Percentiles rank a stretch among this genome's conserved stretches.
Conservation (phyloP, 2,888 invertebrate genomes). For the Oxyteleia sp. region DNA sequence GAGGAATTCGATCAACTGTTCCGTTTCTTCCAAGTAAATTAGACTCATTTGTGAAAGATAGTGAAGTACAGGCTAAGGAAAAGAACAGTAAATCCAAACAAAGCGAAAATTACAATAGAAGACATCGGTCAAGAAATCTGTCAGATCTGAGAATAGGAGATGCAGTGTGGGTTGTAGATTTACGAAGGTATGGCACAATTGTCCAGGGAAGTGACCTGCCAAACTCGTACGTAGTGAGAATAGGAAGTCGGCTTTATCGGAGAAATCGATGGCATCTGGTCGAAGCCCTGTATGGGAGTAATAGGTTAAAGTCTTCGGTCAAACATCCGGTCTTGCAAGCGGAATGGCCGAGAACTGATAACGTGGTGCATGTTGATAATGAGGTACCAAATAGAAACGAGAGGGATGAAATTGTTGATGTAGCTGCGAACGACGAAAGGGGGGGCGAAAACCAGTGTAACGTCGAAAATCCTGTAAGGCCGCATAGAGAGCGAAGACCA, state of each 20-base stretch:
- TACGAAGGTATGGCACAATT: neutral
- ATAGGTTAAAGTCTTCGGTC: neutral
- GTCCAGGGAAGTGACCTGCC: neutral
- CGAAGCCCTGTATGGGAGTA: neutral
- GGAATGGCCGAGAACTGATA: neutral
- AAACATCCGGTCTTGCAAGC: neutral
- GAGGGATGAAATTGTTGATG: no score
- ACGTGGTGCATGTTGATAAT: neutral
- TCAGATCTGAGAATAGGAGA: conserved; percentile 3
- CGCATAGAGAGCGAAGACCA: neutral
- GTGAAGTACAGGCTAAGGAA: conserved; percentile 44
- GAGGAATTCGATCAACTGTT: conserved; percentile 61
- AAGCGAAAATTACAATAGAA: conserved; percentile 64
- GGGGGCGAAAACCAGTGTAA: neutral
- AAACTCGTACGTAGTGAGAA: conserved; percentile 5
- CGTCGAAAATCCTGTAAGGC: neutral
- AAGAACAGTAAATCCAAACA: conserved; percentile 45
- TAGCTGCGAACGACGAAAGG: no score
- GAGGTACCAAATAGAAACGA: no score
- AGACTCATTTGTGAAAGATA: conserved; percentile 23
- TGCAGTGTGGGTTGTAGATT: neutral
- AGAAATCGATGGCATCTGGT: conserved; percentile 15
- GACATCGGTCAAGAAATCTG: conserved; percentile 69
- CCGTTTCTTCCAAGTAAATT: conserved; percentile 6
- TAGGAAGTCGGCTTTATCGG: neutral